Evolutionary conservation across 2,797 vertebrate genomes (phyloP).

Genomic region (Phoxinus dragarum): DNA sequence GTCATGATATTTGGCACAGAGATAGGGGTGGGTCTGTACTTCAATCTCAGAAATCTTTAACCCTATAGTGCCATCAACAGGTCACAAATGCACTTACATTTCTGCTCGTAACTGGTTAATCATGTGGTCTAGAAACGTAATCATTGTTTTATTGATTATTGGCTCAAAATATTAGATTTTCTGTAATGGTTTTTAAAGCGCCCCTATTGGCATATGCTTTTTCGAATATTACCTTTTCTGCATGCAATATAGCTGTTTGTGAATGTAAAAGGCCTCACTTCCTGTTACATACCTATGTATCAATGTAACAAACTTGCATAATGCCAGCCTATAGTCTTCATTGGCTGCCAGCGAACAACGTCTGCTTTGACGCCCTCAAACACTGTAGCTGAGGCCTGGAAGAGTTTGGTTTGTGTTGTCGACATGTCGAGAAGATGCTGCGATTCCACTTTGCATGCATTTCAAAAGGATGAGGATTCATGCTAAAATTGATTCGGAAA

Average conservation of each 20-base stretch:
- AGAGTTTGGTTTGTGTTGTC: background rate
- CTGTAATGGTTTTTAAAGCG: background rate
- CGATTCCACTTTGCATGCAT: background rate
- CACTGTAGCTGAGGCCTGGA: background rate
- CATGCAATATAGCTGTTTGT: background rate
- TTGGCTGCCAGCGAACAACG: background rate
- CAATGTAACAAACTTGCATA: background rate
- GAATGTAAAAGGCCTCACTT: background rate
- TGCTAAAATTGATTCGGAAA: background rate
- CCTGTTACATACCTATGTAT: background rate
- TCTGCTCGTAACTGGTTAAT: background rate
- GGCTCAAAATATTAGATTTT: background rate
- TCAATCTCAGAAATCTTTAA: background rate
- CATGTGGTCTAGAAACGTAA: background rate
- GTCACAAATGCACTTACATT: background rate
- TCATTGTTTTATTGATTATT: background rate
- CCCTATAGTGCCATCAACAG: background rate
- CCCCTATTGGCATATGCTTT: background rate
- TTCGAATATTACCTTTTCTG: background rate
- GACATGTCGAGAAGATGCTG: background rate
- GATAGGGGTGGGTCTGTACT: background rate
- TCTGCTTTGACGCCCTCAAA: background rate
- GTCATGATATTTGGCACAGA: background rate
- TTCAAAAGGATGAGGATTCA: background rate
- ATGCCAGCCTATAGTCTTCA: background rate